Evolutionary conservation across 2,888 invertebrate species (phyloP).

Genomic region (Caradrina kadenii): DNA sequence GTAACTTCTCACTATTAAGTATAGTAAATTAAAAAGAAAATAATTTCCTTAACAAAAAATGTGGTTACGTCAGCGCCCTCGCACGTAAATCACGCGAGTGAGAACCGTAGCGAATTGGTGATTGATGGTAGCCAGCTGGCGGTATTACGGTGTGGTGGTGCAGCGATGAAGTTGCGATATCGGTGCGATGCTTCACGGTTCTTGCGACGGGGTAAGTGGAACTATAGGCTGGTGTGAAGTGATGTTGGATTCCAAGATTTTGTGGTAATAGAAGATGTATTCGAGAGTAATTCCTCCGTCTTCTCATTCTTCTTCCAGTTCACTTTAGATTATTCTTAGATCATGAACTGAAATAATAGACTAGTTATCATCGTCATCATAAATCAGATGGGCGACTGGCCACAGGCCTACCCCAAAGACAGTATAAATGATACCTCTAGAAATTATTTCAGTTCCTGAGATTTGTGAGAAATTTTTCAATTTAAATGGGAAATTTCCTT

Average conservation of each 20-base stretch:
- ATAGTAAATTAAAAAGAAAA: conserved; percentile 66
- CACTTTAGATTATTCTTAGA: too few relatives aligned
- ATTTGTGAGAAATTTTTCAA: not conserved
- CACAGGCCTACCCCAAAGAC: too few relatives aligned
- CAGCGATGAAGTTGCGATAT: conserved; percentile 23
- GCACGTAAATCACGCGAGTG: conserved; percentile 56
- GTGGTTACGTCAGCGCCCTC: conserved; percentile 55
- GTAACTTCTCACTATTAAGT: conserved; percentile 43
- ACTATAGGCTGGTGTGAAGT: not conserved
- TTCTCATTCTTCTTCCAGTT: not conserved
- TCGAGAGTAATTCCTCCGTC: not conserved
- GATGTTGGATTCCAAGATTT: not conserved
- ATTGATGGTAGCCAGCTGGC: conserved; percentile 57
- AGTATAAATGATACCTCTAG: too few relatives aligned
- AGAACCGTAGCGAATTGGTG: conserved; percentile 68
- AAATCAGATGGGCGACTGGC: too few relatives aligned
- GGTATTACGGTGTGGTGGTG: conserved; percentile 11
- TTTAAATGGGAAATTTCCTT: not conserved
- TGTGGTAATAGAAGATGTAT: not conserved
- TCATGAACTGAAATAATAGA: too few relatives aligned
- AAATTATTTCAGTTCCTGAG: too few relatives aligned
- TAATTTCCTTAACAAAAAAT: conserved; percentile 61
- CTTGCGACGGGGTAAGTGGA: not conserved
- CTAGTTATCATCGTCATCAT: too few relatives aligned
- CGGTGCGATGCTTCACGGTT: not conserved